Conservation (phyloP, 2,797 vertebrate genomes). For the Glossophaga mutica region DNA sequence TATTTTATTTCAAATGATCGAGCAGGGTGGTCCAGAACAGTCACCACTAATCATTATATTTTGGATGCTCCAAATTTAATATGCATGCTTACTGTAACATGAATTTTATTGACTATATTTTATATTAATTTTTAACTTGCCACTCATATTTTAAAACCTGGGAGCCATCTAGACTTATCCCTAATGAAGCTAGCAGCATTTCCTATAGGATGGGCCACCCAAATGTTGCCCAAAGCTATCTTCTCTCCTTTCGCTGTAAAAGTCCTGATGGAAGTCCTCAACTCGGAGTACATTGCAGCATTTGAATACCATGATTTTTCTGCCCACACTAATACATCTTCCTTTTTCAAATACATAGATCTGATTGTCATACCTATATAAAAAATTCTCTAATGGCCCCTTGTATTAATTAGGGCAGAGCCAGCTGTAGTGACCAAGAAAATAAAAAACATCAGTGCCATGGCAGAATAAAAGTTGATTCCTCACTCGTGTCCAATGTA, state of each 20-base stretch:
- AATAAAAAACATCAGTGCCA: neutral
- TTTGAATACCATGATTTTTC: neutral
- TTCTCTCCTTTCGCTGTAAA: neutral
- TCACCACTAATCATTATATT: neutral
- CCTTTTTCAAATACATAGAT: neutral
- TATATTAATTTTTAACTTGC: neutral
- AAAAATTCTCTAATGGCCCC: neutral
- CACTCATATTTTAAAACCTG: neutral
- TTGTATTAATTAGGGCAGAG: neutral
- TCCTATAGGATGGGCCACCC: neutral
- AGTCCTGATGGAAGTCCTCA: neutral
- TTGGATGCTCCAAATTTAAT: neutral
- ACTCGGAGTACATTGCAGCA: neutral
- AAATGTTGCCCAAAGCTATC: neutral
- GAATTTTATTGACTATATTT: neutral
- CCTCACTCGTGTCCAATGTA: neutral
- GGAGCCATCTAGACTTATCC: neutral
- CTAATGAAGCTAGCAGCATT: neutral
- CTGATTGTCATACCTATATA: neutral
- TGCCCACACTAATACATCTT: neutral
- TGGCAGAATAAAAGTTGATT: neutral
- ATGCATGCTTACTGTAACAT: neutral
- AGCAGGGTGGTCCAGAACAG: neutral
- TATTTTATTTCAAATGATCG: conserved; percentile 24
- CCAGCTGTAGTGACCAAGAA: neutral